Evolutionary conservation across 2,797 vertebrate species (phyloP).

Genomic region (Pangasius sanitwongsei): DNA sequence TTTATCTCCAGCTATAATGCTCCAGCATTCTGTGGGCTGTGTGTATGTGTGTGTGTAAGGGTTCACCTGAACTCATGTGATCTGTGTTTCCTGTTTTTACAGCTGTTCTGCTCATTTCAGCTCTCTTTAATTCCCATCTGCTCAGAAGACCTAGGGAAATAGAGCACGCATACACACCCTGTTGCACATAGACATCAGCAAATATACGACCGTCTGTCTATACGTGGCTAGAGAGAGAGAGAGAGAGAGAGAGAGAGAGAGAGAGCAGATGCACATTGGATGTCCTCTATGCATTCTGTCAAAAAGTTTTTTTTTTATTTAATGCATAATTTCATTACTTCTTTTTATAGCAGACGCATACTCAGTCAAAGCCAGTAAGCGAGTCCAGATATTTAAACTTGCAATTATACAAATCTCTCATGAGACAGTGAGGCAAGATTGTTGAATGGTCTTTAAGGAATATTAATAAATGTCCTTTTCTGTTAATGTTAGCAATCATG

Average conservation of each 20-base stretch:
- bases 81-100: neutral
- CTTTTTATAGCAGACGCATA: neutral
- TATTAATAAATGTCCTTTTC: neutral
- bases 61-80: neutral
- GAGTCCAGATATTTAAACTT: neutral
- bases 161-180: conserved; percentile 29
- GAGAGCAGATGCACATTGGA: conserved; percentile 4
- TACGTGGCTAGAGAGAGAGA: neutral
- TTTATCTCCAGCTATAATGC: neutral
- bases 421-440: neutral
- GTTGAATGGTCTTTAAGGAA: neutral
- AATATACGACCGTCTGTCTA: neutral
- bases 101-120: conserved; percentile 25
- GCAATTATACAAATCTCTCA: neutral
- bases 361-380: neutral
- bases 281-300: conserved; percentile 5
- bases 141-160: conserved; percentile 44
- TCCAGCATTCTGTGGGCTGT: neutral
- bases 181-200: conserved; percentile 9
- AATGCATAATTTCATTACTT: neutral
- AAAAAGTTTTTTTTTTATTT: neutral
- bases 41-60: neutral
- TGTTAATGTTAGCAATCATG: neutral
- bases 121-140: conserved; percentile 33
- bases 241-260: neutral